Evolutionary conservation across 2,888 invertebrate species (phyloP), one percentile per base, ranked within the genome.

Genomic region (Trichopoda pennipes): DNA sequence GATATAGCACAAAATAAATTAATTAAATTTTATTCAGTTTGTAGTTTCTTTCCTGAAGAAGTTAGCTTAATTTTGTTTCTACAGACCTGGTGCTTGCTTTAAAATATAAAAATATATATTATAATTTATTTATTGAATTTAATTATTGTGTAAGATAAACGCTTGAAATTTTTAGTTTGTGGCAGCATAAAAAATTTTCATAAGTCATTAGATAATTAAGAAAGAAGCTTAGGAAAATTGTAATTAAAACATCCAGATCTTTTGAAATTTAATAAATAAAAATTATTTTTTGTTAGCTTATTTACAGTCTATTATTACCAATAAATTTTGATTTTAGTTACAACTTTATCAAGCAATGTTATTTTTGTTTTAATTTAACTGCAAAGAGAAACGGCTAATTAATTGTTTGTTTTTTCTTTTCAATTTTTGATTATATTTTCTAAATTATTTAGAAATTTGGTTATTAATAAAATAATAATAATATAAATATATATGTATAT

Each of bases 371-470:
- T 44, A n/a, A n/a, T 77, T 49, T 84, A 82, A 82, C 80, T 84
- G 80, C 84, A 84, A 63, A 68, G 53, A 77, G 80, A 77, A 82
- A 78, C 82, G 77, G 42, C 70, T 74, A n/a, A 10, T 53, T 60
- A 21, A 51, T 47, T 63, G 66, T 38, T n/a, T 0, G 14, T 75
- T 63, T 51, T 51, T 38, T 58, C 17, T 16, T 64, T 68, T 68
- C 42, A 74, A 38, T 21, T 74, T 63, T 68, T 73, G 58, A 47
- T 58, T 53, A 42, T 44, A 44, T 35, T 55, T 17, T 60, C 38
- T 38, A 32, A 14, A 69, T 76, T 42, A 66, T 58, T 61, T 73
- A 44, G 44, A 66, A 16, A 60, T 58, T 60, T 51, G 64, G 14
- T 1, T 51, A n/a, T 42, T 32, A 51, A 64, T 9, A 49, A n/a